Evolutionary conservation across 2,113 vertebrate genomes (phyloP).

Genomic region (Semicossyphus pulcher): DNA sequence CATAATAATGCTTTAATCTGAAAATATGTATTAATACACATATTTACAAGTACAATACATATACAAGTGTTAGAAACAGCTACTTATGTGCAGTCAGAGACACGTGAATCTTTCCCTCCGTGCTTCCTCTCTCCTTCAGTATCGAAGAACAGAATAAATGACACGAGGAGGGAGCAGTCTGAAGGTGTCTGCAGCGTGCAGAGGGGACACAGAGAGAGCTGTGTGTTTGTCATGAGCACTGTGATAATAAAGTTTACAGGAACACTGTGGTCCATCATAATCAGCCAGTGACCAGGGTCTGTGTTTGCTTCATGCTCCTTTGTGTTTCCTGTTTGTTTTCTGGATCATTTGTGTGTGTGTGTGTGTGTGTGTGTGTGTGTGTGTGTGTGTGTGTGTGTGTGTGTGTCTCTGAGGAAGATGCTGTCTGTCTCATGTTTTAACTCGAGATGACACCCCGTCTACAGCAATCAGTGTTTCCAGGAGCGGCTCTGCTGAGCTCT

Average conservation of each 20-base stretch:
- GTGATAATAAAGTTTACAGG: neutral
- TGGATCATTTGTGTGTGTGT: slow-evolving; percentile 17
- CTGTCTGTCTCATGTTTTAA: slow-evolving; percentile 87
- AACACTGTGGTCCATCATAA: neutral
- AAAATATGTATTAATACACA: too few species aligned
- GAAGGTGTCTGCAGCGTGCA: neutral
- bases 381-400: slow-evolving; percentile 54
- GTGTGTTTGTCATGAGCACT: slow-evolving; percentile 1
- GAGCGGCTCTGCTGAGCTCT: slow-evolving; percentile 46
- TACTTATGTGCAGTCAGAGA: neutral
- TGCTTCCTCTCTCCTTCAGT: neutral
- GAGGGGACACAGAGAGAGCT: slow-evolving; percentile 1
- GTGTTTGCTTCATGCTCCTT: neutral
- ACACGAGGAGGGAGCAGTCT: neutral
- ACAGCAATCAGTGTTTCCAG: slow-evolving; percentile 88
- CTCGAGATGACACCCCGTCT: slow-evolving; percentile 92
- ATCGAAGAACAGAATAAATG: neutral
- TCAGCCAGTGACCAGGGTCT: neutral
- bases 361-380: slow-evolving; percentile 8
- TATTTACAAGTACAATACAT: too few species aligned
- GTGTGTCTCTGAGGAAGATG: slow-evolving; percentile 71
- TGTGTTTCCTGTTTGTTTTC: slow-evolving; percentile 21
- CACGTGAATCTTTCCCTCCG: neutral
- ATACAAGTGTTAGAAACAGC: neutral
- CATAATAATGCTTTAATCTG: too few species aligned